Evolutionary conservation across 1,140 invertebrate genomes (phyloP).

Genomic region (Lamellibrachia luymesi): DNA sequence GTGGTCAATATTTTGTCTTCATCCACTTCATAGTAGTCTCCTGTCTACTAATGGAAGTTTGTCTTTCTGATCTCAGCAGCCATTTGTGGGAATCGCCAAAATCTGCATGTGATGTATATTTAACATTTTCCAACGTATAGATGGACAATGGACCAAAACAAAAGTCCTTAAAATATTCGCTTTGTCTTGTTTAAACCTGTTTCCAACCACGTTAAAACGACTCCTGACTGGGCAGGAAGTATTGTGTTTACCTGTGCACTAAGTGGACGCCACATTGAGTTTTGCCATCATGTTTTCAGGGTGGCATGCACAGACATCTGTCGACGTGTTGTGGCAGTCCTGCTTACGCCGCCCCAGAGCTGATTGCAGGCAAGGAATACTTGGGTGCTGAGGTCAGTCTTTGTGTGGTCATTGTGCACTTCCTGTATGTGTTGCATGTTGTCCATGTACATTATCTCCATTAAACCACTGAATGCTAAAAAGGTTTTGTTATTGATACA

Average conservation of each 20-base stretch:
- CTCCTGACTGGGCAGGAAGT: neutral
- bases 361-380: conserved; percentile 63
- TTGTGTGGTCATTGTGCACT: neutral
- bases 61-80: too few species aligned
- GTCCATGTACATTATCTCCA: too few species aligned
- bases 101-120: too few species aligned
- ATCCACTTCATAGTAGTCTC: too few species aligned
- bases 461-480: too few species aligned
- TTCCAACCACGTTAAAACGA: neutral
- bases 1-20: too few species aligned
- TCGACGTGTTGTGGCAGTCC: conserved; percentile 20
- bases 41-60: too few species aligned
- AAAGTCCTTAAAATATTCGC: neutral
- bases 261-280: neutral
- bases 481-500: neutral
- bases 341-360: conserved; percentile 60
- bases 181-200: neutral
- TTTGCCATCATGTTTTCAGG: neutral
- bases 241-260: neutral
- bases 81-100: too few species aligned
- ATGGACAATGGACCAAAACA: too few species aligned
- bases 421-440: too few species aligned
- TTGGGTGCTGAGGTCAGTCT: conserved; percentile 54
- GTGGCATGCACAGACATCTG: conserved; percentile 7
- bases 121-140: too few species aligned